Evolutionary conservation across 2,888 invertebrate species (phyloP).

Genomic region (Drymonia ruficornis): DNA sequence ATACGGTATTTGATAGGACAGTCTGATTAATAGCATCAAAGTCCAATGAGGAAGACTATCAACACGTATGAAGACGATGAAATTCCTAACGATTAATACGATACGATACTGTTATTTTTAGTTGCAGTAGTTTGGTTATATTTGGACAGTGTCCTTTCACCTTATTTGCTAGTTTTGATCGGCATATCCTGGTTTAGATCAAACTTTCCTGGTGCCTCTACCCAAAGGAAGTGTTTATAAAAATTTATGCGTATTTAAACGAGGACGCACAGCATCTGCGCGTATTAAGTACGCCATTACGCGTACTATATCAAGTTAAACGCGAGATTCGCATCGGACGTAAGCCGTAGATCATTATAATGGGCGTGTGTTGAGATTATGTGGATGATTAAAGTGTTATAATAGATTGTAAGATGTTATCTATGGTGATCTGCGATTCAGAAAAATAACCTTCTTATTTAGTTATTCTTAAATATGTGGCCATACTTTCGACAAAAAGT

Average conservation of each 20-base stretch:
- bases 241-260: constrained; percentile 51
- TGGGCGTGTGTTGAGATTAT: background rate
- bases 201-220: constrained; percentile 4
- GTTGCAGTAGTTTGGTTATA: too few relatives aligned
- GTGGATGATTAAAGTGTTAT: background rate
- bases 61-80: too few relatives aligned
- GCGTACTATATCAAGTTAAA: constrained; percentile 8
- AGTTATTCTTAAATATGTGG: too few relatives aligned
- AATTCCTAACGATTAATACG: too few relatives aligned
- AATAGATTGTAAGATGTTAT: background rate
- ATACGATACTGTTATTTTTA: too few relatives aligned
- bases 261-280: constrained; percentile 23
- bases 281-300: constrained; percentile 32
- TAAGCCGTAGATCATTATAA: constrained; percentile 3
- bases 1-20: background rate
- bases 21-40: too few relatives aligned
- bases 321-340: constrained; percentile 4
- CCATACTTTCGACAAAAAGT: too few relatives aligned
- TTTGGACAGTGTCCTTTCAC: too few relatives aligned
- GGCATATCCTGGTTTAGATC: background rate
- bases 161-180: background rate
- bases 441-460: too few relatives aligned
- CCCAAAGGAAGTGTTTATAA: constrained; percentile 42
- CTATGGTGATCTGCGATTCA: too few relatives aligned
- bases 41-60: too few relatives aligned